Evolutionary conservation across 92 coral and sea anemone genomes (phyloP).

Genomic region (Desmophyllum pertusum): DNA sequence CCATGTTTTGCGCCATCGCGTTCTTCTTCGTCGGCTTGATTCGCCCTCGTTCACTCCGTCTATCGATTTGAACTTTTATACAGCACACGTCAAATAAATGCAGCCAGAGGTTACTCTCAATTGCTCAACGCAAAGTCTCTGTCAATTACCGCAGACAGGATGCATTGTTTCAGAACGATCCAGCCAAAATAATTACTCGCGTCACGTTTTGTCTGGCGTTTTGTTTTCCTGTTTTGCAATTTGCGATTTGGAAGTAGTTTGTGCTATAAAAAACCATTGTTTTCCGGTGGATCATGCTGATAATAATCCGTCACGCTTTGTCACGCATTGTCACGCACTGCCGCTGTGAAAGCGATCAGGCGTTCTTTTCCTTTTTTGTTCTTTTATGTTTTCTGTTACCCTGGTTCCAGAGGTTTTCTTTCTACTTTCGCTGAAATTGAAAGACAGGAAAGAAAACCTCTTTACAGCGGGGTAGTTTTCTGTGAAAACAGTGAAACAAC

Average conservation of each 20-base stretch:
- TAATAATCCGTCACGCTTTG: constrained; percentile 1
- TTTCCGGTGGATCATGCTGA: background rate
- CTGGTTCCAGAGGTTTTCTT: no score
- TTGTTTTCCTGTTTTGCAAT: background rate
- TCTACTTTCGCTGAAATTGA: no score
- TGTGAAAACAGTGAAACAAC: background rate
- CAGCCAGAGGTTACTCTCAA: background rate
- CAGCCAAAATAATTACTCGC: constrained; percentile 13
- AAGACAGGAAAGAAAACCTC: no score
- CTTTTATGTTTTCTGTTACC: no score
- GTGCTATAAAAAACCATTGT: no score
- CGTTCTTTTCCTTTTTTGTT: background rate
- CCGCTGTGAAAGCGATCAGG: no score
- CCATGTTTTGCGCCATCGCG: constrained; percentile 3
- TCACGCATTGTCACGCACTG: constrained; percentile 28
- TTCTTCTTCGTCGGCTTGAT: background rate
- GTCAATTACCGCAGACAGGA: background rate
- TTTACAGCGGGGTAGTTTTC: no score
- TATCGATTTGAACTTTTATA: background rate
- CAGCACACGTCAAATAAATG: background rate
- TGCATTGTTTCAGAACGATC: constrained; percentile 5
- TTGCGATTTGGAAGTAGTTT: no score
- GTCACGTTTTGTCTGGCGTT: constrained; percentile 18
- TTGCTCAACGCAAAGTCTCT: background rate
- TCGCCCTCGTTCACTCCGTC: background rate